A percentile compares a stretch with the other conserved stretches of the same genome.
phyloP scores from a whole-genome alignment of 2,888 invertebrate genomes.

The Carabus problematicus region DNA sequence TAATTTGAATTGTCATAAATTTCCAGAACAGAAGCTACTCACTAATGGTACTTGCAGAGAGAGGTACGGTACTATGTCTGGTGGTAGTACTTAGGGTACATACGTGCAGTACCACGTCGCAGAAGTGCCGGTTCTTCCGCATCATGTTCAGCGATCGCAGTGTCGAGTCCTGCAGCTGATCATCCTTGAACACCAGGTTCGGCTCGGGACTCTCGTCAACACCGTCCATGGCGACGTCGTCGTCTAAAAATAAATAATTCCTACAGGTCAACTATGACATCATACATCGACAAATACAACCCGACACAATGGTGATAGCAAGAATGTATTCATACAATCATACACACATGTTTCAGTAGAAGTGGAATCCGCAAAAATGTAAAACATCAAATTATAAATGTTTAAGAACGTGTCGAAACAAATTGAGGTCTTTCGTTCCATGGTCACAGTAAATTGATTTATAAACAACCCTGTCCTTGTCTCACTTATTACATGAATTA shows the following conservation, averaged over 20 bases:
- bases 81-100: constrained; percentile 57
- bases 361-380: too few species aligned
- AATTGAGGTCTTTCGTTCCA: too few species aligned
- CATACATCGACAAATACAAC: not conserved
- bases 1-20: constrained; percentile 30
- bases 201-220: constrained; percentile 28
- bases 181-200: constrained; percentile 65
- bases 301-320: too few species aligned
- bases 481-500: too few species aligned
- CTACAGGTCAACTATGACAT: not conserved
- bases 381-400: too few species aligned
- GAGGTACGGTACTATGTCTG: constrained; percentile 40
- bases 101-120: constrained; percentile 84
- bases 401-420: too few species aligned
- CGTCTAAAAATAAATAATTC: constrained; percentile 9
- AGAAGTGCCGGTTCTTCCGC: constrained; percentile 84
- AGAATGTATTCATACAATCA: too few species aligned
- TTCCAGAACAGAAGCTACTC: constrained; percentile 36
- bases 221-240: constrained; percentile 30
- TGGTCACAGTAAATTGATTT: too few species aligned
- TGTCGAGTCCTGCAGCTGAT: constrained; percentile 66
- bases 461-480: too few species aligned
- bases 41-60: constrained; percentile 39
- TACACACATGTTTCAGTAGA: too few species aligned
- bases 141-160: constrained; percentile 77